These are phyloP conservation scores for Mythimna ferrago DNA, from an alignment of 2,888 invertebrate species.

Conservation along the genomic window DNA sequence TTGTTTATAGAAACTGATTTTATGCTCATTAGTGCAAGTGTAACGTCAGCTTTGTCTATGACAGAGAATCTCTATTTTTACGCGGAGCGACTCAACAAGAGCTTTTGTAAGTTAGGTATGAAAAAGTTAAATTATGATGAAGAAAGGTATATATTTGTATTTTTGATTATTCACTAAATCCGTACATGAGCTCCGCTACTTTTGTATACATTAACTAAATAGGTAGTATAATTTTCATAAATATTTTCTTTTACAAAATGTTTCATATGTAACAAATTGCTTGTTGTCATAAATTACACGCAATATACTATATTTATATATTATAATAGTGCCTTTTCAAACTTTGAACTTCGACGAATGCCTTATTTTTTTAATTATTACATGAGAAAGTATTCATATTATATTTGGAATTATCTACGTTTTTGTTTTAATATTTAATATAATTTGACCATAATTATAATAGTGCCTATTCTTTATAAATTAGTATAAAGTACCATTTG, in stretches of 20 bases:
- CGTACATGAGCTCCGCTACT: slow-evolving; percentile 24
- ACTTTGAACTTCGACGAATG: slow-evolving; percentile 62
- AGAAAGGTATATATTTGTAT: background rate
- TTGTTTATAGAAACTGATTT: slow-evolving; percentile 26
- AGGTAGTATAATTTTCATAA: slow-evolving; percentile 45
- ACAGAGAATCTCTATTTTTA: slow-evolving; percentile 32
- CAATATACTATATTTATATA: slow-evolving; percentile 51
- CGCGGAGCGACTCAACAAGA: slow-evolving; percentile 13
- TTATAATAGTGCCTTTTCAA: slow-evolving; percentile 64
- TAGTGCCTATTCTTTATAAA: slow-evolving; percentile 70
- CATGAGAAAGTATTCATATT: slow-evolving; percentile 63
- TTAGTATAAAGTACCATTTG: slow-evolving; percentile 68
- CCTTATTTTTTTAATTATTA: slow-evolving; percentile 67
- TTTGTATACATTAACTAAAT: slow-evolving; percentile 49
- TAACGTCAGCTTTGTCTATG: slow-evolving; percentile 17
- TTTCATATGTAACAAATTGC: slow-evolving; percentile 55
- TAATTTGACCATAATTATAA: slow-evolving; percentile 67
- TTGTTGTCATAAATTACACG: slow-evolving; percentile 55
- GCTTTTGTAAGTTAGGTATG: background rate
- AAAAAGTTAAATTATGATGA: background rate
- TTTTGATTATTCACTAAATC: slow-evolving; percentile 16
- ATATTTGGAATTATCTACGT: slow-evolving; percentile 59
- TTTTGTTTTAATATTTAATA: slow-evolving; percentile 62
- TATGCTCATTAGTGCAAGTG: slow-evolving; percentile 57
- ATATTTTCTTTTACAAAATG: slow-evolving; percentile 57